A percentile compares a stretch with the other conserved stretches of the same genome.
Conservation (phyloP, 2,797 vertebrate species). For the Dicrostonyx torquatus region DNA sequence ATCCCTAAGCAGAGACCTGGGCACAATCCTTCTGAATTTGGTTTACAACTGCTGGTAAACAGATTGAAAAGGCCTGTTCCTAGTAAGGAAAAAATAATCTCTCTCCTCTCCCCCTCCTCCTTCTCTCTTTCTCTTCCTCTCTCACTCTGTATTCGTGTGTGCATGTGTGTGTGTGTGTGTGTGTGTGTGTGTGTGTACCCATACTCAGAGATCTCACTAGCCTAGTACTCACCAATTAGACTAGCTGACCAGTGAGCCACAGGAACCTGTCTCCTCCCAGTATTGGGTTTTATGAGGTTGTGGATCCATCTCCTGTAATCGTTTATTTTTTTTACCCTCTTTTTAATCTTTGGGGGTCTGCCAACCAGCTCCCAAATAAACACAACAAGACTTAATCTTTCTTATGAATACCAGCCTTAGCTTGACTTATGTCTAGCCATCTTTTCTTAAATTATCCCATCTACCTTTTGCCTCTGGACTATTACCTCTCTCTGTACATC, state of each 20-base stretch:
- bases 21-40: not conserved
- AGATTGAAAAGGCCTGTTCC: not conserved
- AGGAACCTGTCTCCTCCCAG: not conserved
- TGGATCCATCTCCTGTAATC: not conserved
- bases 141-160: no score
- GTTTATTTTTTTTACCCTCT: no score
- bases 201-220: not conserved
- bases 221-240: not conserved
- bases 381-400: no score
- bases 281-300: not conserved
- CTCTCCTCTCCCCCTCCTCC: no score
- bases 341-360: no score
- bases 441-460: no score
- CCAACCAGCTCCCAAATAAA: no score
- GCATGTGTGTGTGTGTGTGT: not conserved
- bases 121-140: not conserved
- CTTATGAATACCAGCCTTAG: no score
- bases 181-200: not conserved
- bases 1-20: not conserved
- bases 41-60: not conserved
- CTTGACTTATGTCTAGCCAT: no score
- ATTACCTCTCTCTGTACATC: no score
- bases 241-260: no score
- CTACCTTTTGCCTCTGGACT: no score
- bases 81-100: not conserved